Evolutionary conservation across 2,888 invertebrate genomes (phyloP).

Genomic region (Caenorhabditis sp.): DNA sequence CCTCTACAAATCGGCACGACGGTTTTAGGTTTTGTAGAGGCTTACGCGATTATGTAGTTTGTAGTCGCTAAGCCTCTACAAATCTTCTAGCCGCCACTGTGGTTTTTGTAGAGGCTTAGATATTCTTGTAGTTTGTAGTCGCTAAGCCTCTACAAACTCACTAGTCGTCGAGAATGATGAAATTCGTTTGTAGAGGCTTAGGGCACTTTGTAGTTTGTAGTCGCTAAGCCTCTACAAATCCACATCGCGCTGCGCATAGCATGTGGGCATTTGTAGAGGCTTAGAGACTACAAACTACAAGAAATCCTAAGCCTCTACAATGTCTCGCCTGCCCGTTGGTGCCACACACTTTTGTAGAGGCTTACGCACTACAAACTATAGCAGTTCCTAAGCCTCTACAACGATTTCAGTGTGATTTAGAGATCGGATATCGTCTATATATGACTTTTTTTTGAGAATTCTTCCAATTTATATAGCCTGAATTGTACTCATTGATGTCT

Average conservation of each 20-base stretch:
- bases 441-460: too few species aligned
- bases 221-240: not conserved
- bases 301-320: not conserved
- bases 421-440: too few species aligned
- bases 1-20: too few species aligned
- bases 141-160: not conserved
- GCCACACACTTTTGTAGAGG: too few species aligned
- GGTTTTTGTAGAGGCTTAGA: not conserved
- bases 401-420: too few species aligned
- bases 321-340: too few species aligned
- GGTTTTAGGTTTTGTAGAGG: constrained; percentile 1
- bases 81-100: too few species aligned
- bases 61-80: not conserved
- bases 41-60: constrained; percentile 1
- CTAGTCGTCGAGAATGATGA: not conserved
- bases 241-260: not conserved
- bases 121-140: too few species aligned
- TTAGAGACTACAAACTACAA: constrained; percentile 25
- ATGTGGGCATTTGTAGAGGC: not conserved
- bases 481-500: not conserved
- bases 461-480: too few species aligned
- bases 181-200: not conserved
- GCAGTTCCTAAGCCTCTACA: not conserved
- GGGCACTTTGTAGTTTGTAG: not conserved
- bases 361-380: not conserved